These are phyloP conservation scores for Branchinecta sandiegonensis DNA, from an alignment of 2,888 invertebrate genomes.

Conservation along the genomic window DNA sequence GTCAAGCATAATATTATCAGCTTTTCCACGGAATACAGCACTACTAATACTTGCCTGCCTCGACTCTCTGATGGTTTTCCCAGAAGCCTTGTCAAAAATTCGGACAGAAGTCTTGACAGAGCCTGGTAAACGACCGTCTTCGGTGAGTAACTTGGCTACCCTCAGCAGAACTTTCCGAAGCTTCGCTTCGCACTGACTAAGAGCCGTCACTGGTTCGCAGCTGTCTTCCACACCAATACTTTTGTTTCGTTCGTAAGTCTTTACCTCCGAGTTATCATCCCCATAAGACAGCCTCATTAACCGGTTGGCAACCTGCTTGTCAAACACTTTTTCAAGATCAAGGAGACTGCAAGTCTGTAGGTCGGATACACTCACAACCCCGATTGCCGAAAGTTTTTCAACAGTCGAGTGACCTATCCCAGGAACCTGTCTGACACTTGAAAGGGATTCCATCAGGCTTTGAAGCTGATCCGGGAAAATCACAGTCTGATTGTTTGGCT, in stretches of 20 bases:
- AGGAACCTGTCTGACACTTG: conserved; percentile 48
- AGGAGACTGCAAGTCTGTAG: conserved; percentile 34
- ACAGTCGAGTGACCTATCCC: conserved; percentile 59
- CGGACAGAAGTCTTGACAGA: conserved; percentile 57
- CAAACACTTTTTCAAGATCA: conserved; percentile 37
- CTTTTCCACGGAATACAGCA: conserved; percentile 43
- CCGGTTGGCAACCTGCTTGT: conserved; percentile 47
- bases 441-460: conserved; percentile 49
- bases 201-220: conserved; percentile 52
- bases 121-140: conserved; percentile 63
- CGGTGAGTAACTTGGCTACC: conserved; percentile 52
- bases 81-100: conserved; percentile 48
- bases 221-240: conserved; percentile 66
- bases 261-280: conserved; percentile 55
- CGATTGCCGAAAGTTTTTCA: conserved; percentile 46
- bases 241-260: conserved; percentile 58
- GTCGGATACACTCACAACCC: conserved; percentile 50
- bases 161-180: conserved; percentile 52
- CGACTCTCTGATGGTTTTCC: conserved; percentile 46
- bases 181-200: conserved; percentile 57
- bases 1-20: conserved; percentile 35
- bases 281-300: conserved; percentile 56
- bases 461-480: conserved; percentile 53
- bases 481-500: conserved; percentile 68
- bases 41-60: conserved; percentile 57